phyloP scores from a whole-genome alignment of 2,113 vertebrate genomes.

The Uria aalge region DNA sequence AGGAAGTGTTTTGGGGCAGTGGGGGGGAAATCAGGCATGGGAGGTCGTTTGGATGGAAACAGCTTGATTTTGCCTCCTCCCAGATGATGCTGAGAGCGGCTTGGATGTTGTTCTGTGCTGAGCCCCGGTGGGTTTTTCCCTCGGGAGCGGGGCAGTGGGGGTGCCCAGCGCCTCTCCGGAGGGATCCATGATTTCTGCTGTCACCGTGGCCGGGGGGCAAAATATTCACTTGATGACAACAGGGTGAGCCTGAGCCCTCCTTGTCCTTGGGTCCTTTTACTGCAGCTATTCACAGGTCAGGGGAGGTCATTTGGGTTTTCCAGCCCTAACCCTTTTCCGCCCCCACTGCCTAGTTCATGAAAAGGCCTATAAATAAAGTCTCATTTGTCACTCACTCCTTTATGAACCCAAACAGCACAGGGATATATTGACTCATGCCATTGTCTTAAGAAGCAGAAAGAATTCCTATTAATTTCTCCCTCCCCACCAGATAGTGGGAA shows the following conservation, averaged over 20 bases:
- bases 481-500: not conserved
- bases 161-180: not conserved
- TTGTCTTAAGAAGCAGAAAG: conserved; percentile 43
- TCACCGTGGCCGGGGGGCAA: not conserved
- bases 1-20: not conserved
- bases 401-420: not conserved
- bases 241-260: not conserved
- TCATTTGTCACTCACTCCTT: conserved; percentile 41
- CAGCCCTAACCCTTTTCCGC: not conserved
- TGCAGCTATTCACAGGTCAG: conserved; percentile 16
- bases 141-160: rapidly evolving
- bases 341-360: not conserved
- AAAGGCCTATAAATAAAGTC: conserved; percentile 62
- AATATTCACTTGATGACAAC: not conserved
- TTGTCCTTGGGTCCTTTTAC: not conserved
- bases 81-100: not conserved
- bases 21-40: not conserved
- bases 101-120: not conserved
- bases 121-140: rapidly evolving
- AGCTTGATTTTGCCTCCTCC: not conserved
- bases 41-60: not conserved
- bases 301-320: conserved; percentile 25
- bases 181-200: not conserved
- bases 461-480: not conserved
- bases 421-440: not conserved